Evolutionary conservation across 2,113 vertebrate genomes (phyloP).

Genomic region (Toxotes chatareus): DNA sequence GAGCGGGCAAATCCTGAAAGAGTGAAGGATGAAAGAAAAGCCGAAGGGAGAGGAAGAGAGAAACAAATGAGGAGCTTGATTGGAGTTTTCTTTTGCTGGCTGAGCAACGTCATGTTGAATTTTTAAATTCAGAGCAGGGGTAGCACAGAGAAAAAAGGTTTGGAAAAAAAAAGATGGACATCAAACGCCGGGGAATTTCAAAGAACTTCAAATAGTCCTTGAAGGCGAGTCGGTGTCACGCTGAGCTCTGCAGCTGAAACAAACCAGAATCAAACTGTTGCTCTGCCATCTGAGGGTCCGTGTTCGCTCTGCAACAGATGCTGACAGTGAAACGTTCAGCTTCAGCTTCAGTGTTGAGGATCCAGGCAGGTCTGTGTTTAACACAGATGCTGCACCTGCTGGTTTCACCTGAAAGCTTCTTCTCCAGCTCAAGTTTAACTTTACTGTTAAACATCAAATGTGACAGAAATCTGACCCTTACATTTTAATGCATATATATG

Average conservation of each 20-base stretch:
- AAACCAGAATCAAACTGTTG: conserved; percentile 51
- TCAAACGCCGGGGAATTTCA: conserved; percentile 54
- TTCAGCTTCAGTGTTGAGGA: not conserved
- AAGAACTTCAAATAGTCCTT: conserved; percentile 61
- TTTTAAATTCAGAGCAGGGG: conserved; percentile 39
- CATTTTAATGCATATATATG: no score
- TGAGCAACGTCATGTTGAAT: not conserved
- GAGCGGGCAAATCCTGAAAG: not conserved
- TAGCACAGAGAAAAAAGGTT: not conserved
- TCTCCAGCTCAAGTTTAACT: not conserved
- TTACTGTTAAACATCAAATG: no score
- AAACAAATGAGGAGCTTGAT: not conserved
- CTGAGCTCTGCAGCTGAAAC: conserved; percentile 47
- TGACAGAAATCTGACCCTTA: no score
- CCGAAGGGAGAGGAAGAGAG: not conserved
- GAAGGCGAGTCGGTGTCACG: conserved; percentile 38
- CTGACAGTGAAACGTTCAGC: conserved; percentile 40
- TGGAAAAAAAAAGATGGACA: conserved; percentile 51
- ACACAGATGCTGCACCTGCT: not conserved
- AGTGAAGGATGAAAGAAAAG: not conserved
- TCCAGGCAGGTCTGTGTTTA: not conserved
- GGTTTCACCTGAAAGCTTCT: not conserved
- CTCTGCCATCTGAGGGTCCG: conserved; percentile 9
- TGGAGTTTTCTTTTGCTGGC: conserved; percentile 21
- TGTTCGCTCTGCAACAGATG: conserved; percentile 32